Evolutionary conservation across 2,888 invertebrate species (phyloP).

Genomic region (Meandrusa payeni): DNA sequence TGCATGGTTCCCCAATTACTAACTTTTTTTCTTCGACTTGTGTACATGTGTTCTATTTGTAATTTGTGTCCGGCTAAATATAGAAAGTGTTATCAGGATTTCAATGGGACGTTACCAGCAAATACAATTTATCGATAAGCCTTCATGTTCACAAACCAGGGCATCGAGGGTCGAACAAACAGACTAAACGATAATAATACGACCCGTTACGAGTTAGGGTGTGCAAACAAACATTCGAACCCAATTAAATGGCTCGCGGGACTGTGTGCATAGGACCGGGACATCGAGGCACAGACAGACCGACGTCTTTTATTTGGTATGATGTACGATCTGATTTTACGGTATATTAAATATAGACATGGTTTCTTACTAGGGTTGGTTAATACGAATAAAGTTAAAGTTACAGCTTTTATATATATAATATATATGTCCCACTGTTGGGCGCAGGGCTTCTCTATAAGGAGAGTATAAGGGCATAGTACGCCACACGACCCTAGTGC

Average conservation of each 20-base stretch:
- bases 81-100: too few relatives aligned
- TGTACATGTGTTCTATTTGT: too few relatives aligned
- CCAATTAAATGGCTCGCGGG: constrained; percentile 64
- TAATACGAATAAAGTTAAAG: too few relatives aligned
- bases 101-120: constrained; percentile 24
- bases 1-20: too few relatives aligned
- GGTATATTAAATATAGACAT: constrained; percentile 14
- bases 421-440: too few relatives aligned
- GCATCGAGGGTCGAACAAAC: constrained; percentile 44
- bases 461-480: too few relatives aligned
- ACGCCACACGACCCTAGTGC: too few relatives aligned
- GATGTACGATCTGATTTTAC: constrained; percentile 25
- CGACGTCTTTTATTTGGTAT: constrained; percentile 32
- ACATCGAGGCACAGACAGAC: constrained; percentile 11
- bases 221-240: constrained; percentile 56
- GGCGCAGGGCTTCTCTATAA: too few relatives aligned
- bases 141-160: constrained; percentile 31
- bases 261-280: constrained; percentile 60
- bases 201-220: constrained; percentile 35
- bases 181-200: constrained; percentile 45
- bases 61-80: neutral
- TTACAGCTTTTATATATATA: too few relatives aligned
- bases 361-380: neutral
- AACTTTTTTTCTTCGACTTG: too few relatives aligned
- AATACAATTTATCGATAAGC: constrained; percentile 38